Evolutionary conservation across 2,797 vertebrate species (phyloP), one percentile per base, ranked within the genome.

Genomic region (Tympanoctomys barrerae): DNA sequence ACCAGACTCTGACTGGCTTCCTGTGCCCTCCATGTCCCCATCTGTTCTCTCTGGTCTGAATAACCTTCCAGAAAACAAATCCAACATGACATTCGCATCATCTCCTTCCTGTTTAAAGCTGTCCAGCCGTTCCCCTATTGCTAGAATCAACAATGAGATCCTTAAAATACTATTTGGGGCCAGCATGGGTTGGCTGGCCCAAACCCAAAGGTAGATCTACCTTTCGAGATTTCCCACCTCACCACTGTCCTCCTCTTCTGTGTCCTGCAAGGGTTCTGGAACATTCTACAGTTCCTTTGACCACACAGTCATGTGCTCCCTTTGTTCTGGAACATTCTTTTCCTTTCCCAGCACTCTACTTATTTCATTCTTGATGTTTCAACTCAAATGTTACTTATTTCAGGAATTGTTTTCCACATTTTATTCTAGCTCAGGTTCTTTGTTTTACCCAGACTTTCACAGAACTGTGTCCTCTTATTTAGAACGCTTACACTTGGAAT

Each of bases 51-150:
- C 5, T 49, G 86, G 28, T 39, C n/a, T 7, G 42, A 49, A 36
- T 8, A 49, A 90, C 42, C 66, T 61, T 91, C 39, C 54, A 85
- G 82, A 78, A 92, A 79, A 57, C 3, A 78, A 78, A 94, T 39
- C 68, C 62, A 80, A 1, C 1, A 54, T 54, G 42, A 21, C 1
- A 8, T 3, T 13, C 22, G 11, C 14, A 61, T 28, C 33, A 79
- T 77, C 19, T 75, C 61, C 31, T 36, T 46, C 28, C 33, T 62
- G 26, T 83, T 81, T 77, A 24, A 94, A 80, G 42, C 13, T n/a
- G 9, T 52, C 54, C n/a, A 93, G 77, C 1, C 73, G 62, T 54
- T 57, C 31, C 46, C 87, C 62, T 57, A 31, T 87, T 87, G 90
- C 61, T 86, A 83, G 68, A 52, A 46, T 81, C 5, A 68, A 95